A percentile compares a stretch with the other conserved stretches of the same genome.
phyloP scores from a whole-genome alignment of 2,113 vertebrate species.

The Saguinus midas region DNA sequence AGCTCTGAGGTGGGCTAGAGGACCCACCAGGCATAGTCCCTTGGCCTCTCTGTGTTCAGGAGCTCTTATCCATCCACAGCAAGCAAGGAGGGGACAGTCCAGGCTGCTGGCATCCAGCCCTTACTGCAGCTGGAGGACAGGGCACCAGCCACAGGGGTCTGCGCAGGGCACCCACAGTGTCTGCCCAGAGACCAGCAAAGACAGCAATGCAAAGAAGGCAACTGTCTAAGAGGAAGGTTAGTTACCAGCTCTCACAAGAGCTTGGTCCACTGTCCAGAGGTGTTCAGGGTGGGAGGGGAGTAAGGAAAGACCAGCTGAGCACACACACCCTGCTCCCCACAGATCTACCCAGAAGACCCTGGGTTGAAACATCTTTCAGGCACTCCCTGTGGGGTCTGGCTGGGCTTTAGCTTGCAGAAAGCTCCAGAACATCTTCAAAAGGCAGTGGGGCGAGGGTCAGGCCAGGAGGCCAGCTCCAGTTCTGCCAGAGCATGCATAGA shows the following conservation, averaged over 20 bases:
- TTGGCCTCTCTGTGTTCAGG: neutral
- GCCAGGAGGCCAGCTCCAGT: neutral
- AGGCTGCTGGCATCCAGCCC: no score
- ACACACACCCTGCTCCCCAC: neutral
- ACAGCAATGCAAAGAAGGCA: neutral
- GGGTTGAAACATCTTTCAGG: neutral
- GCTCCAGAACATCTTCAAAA: neutral
- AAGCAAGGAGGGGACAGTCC: neutral
- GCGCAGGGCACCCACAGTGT: neutral
- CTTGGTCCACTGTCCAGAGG: no score
- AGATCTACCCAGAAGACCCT: slow-evolving; percentile 84
- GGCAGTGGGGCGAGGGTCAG: neutral
- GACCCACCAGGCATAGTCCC: neutral
- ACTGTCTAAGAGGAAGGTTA: neutral
- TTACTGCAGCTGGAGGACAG: neutral
- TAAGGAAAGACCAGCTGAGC: neutral
- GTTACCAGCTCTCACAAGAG: no score
- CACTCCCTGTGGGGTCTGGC: neutral
- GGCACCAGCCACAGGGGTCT: neutral
- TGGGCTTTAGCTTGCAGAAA: neutral
- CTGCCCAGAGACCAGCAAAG: neutral
- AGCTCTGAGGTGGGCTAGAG: no score
- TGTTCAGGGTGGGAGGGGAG: neutral
- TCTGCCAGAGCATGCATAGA: neutral
- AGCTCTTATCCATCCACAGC: neutral